phyloP scores from a whole-genome alignment of 1,140 invertebrate genomes.

The Atta cephalotes region DNA sequence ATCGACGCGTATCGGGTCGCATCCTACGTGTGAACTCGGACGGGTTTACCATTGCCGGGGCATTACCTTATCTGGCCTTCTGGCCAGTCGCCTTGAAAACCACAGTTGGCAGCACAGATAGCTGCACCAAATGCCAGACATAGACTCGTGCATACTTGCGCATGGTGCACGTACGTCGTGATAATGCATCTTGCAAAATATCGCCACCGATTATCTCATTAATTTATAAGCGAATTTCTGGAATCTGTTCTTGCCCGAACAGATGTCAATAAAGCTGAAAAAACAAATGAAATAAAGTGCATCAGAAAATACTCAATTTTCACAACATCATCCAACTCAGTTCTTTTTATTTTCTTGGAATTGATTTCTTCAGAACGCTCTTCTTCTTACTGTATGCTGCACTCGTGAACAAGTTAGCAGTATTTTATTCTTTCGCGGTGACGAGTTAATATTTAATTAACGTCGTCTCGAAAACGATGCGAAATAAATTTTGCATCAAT shows the following conservation, averaged over 20 bases:
- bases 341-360: background rate
- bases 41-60: slow-evolving; percentile 61
- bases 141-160: slow-evolving; percentile 21
- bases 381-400: background rate
- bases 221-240: background rate
- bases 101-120: slow-evolving; percentile 37
- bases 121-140: slow-evolving; percentile 50
- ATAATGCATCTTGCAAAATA: slow-evolving; percentile 30
- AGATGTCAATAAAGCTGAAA: background rate
- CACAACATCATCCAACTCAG: background rate
- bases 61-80: slow-evolving; percentile 76
- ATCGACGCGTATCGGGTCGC: slow-evolving; percentile 67
- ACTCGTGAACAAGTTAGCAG: background rate
- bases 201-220: slow-evolving; percentile 20
- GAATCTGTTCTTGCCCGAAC: background rate
- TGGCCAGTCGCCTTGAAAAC: slow-evolving; percentile 72
- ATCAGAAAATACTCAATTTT: background rate
- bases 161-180: background rate
- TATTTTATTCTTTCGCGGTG: background rate
- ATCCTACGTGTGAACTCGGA: slow-evolving; percentile 74
- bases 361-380: background rate
- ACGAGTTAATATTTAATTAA: slow-evolving; percentile 8
- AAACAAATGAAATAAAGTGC: background rate
- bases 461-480: background rate
- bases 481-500: slow-evolving; percentile 19